Evolutionary conservation across 1,140 invertebrate genomes (phyloP).

Genomic region (Ostrea edulis): DNA sequence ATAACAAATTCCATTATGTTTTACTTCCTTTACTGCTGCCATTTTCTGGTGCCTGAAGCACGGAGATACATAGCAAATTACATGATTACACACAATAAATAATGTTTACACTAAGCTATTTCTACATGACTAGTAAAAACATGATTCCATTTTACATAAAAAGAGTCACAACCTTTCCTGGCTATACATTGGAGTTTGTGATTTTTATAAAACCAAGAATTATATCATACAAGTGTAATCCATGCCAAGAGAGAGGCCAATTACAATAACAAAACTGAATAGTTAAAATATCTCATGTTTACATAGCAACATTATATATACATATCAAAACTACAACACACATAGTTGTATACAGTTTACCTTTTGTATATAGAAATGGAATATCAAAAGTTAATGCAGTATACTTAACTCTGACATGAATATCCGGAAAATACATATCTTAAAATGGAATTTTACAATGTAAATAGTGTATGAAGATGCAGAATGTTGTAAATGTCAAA

Average conservation of each 20-base stretch:
- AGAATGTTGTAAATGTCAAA: background rate
- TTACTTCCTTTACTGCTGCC: conserved; percentile 36
- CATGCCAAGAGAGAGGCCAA: background rate
- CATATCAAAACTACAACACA: background rate
- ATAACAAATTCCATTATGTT: background rate
- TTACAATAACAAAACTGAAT: background rate
- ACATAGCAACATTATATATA: background rate
- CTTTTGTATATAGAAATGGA: background rate
- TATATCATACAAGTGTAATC: background rate
- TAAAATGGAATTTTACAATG: background rate
- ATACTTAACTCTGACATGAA: background rate
- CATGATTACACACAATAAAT: conserved; percentile 20
- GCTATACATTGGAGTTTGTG: background rate
- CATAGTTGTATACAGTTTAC: background rate
- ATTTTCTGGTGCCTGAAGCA: conserved; percentile 28
- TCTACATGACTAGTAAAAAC: conserved; percentile 33
- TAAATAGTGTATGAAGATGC: background rate
- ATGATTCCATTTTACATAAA: conserved; percentile 12
- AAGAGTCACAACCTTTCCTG: conserved; percentile 4
- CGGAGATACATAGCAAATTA: conserved; percentile 16
- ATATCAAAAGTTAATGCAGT: background rate
- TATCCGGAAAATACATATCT: background rate
- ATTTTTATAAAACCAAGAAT: background rate
- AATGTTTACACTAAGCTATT: background rate
- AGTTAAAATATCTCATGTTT: too few relatives aligned